Evolutionary conservation across 2,113 vertebrate genomes (phyloP), one percentile per base, ranked within the genome.

Genomic region (Lamprotornis superbus): DNA sequence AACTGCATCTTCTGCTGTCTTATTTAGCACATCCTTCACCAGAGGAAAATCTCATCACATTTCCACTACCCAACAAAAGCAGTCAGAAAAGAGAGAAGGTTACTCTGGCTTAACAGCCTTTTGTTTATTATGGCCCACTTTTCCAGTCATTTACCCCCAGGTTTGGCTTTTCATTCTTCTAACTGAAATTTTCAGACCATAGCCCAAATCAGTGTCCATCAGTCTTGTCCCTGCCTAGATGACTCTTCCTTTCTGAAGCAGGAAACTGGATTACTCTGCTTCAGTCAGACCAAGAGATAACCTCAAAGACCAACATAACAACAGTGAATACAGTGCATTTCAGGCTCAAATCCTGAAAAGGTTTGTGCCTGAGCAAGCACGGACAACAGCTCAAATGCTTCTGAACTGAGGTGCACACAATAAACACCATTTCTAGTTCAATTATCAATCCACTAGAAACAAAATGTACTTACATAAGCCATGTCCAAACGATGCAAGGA

Each of bases 301-400:
- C 37, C 28, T 33, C 30, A 28, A 84, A 61, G 33, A 37, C 16
- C 1, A 33, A 5, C 28, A 67, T 2, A 18, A 42, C 77, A 59
- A 22, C 4, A 76, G 0, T 0, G 10, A 50, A 20, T 5, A 4
- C 0, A 14, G n/a, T 2, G 23, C 22, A 13, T 28, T 83, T 82
- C 59, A 17, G 50, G 25, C 42, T 69, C 42, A 65, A 42, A 59
- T 20, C 11, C 64, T 25, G 24, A 33, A 46, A 59, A 76, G 2
- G 4, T 3, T 4, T 49, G 49, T 69, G 40, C 57, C 30, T 3
- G 12, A 92, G 25, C 74, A 44, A 84, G 55, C 74, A 40, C 0
- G 0, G 59, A 28, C 16, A 55, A 44, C 1, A 1, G 28, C 50
- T 47, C 31, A 24, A 65, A 65, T 39, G n/a, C 33, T 49, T 63